These are phyloP conservation scores for Thalassophryne amazonica DNA, from an alignment of 2,797 vertebrate species.

Conservation along the genomic window DNA sequence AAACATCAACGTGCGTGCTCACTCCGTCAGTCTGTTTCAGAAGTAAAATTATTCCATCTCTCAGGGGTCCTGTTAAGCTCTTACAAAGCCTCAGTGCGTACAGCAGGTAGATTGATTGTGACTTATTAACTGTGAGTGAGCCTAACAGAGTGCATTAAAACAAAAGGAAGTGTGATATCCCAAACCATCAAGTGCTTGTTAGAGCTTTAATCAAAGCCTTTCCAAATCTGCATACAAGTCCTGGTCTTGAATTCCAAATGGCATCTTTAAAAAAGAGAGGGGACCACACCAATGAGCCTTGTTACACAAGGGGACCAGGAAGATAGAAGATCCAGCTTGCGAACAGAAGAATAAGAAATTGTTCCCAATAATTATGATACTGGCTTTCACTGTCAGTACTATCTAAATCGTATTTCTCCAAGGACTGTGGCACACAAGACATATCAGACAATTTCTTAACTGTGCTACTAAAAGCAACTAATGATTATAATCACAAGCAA, in stretches of 20 bases:
- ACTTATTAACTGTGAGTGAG: constrained; percentile 81
- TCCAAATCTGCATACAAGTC: constrained; percentile 70
- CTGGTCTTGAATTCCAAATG: constrained; percentile 74
- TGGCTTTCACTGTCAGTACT: constrained; percentile 36
- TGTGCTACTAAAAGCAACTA: constrained; percentile 26
- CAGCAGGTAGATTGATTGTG: constrained; percentile 79
- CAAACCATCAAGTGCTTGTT: constrained; percentile 79
- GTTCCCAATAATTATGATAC: constrained; percentile 50
- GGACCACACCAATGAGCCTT: constrained; percentile 40
- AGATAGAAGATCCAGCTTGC: constrained; percentile 49
- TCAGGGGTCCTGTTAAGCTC: constrained; percentile 78
- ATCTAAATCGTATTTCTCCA: constrained; percentile 46
- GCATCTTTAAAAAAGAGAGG: constrained; percentile 64
- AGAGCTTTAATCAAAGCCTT: constrained; percentile 81
- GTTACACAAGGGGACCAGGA: constrained; percentile 48
- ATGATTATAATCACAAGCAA: constrained; percentile 46
- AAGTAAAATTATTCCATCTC: constrained; percentile 74
- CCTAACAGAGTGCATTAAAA: constrained; percentile 80
- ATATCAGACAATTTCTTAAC: constrained; percentile 38
- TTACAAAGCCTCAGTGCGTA: constrained; percentile 71
- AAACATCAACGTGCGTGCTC: constrained; percentile 58
- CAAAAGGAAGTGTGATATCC: constrained; percentile 81
- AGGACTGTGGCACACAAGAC: constrained; percentile 30
- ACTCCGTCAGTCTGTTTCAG: constrained; percentile 68
- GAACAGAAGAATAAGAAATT: constrained; percentile 40